Evolutionary conservation across 2,113 vertebrate species (phyloP).

Genomic region (Cyprinus carpio): DNA sequence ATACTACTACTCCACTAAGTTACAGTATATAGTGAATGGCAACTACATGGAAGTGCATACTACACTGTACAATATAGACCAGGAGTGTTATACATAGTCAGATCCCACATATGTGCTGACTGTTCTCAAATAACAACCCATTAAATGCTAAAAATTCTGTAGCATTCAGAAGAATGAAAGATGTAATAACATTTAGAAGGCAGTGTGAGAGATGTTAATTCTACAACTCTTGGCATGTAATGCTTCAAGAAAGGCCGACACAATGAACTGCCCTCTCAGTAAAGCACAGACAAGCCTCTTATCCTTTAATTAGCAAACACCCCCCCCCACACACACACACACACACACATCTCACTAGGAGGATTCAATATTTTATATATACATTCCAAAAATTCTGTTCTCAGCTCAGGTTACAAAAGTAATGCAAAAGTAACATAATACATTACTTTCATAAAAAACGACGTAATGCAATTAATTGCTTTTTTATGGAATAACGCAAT

Average conservation of each 20-base stretch:
- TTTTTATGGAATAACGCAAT: too few species aligned
- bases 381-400: too few species aligned
- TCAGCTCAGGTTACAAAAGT: too few species aligned
- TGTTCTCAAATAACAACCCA: not conserved
- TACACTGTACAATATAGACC: not conserved
- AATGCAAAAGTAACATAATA: too few species aligned
- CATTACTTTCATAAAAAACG: too few species aligned
- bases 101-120: not conserved
- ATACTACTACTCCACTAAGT: not conserved
- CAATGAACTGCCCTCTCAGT: constrained; percentile 22
- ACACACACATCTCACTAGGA: not conserved
- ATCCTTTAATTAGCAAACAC: constrained; percentile 9
- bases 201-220: not conserved
- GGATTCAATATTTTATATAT: too few species aligned
- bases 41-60: not conserved
- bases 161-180: not conserved
- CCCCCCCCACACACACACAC: not conserved
- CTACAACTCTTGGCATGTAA: not conserved
- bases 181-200: not conserved
- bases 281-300: constrained; percentile 8
- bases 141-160: not conserved
- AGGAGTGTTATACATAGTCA: not conserved
- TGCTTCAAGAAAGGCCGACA: constrained; percentile 4
- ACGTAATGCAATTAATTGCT: too few species aligned
- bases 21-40: not conserved